Evolutionary conservation across 2,113 vertebrate genomes (phyloP).

Genomic region (Ictalurus punctatus): DNA sequence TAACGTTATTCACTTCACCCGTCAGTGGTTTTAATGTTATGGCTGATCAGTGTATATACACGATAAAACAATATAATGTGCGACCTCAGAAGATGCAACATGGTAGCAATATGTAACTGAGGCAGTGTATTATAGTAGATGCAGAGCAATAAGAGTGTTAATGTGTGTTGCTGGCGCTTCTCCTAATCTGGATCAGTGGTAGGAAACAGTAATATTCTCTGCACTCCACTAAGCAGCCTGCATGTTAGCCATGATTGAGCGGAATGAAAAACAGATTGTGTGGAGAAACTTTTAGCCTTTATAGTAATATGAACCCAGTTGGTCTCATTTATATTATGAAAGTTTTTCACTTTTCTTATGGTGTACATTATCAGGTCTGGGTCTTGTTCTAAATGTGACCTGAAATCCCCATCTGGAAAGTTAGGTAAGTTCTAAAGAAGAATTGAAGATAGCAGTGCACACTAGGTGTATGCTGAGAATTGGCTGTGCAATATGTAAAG

Average conservation of each 20-base stretch:
- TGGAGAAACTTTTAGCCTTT: neutral
- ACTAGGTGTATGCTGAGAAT: neutral
- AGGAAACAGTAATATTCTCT: constrained; percentile 38
- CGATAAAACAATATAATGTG: neutral
- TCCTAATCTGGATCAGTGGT: constrained; percentile 24
- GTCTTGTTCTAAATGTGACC: neutral
- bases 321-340: neutral
- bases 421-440: neutral
- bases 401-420: neutral
- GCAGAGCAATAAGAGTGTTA: constrained; percentile 16
- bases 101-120: neutral
- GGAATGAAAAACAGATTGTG: constrained; percentile 50
- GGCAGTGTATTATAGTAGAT: neutral
- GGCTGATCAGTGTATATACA: neutral
- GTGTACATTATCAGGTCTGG: constrained; percentile 20
- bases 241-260: constrained; percentile 33
- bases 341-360: neutral
- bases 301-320: neutral
- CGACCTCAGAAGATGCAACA: neutral
- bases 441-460: neutral
- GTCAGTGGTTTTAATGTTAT: too few species aligned
- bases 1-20: too few species aligned
- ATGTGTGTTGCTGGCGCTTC: constrained; percentile 25
- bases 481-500: neutral
- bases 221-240: constrained; percentile 22